These are phyloP conservation scores for Clarias fuscus DNA, from an alignment of 2,797 vertebrate species.

Conservation along the genomic window DNA sequence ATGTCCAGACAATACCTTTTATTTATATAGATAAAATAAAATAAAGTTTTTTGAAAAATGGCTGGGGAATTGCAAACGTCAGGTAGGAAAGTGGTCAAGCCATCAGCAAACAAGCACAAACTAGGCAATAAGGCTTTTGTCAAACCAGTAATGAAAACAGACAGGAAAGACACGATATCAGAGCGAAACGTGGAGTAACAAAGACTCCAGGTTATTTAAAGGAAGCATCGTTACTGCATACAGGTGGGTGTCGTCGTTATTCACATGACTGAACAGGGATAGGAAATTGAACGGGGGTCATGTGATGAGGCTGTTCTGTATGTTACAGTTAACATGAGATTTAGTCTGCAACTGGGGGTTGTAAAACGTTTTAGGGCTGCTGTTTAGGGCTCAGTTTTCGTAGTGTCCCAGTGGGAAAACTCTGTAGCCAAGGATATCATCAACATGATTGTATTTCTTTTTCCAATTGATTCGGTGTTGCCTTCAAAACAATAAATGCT, in stretches of 20 bases:
- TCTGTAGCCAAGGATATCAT: not conserved
- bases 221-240: not conserved
- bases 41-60: not conserved
- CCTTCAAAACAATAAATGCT: conserved; percentile 12
- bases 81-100: not conserved
- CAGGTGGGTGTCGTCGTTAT: not conserved
- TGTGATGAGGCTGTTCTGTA: not conserved
- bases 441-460: not conserved
- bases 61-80: not conserved
- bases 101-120: not conserved
- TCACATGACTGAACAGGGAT: not conserved
- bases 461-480: not conserved
- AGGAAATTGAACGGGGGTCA: not conserved
- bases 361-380: not conserved
- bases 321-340: not conserved
- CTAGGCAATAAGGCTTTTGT: not conserved
- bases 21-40: not conserved
- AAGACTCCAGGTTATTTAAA: not conserved
- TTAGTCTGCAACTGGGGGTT: not conserved
- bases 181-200: not conserved
- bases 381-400: not conserved
- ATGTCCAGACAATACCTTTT: too few relatives aligned
- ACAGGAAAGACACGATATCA: not conserved
- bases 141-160: not conserved
- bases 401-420: too few relatives aligned